These are phyloP conservation scores for Drosophila cracens DNA, from an alignment of 2,888 invertebrate species.

Conservation along the genomic window DNA sequence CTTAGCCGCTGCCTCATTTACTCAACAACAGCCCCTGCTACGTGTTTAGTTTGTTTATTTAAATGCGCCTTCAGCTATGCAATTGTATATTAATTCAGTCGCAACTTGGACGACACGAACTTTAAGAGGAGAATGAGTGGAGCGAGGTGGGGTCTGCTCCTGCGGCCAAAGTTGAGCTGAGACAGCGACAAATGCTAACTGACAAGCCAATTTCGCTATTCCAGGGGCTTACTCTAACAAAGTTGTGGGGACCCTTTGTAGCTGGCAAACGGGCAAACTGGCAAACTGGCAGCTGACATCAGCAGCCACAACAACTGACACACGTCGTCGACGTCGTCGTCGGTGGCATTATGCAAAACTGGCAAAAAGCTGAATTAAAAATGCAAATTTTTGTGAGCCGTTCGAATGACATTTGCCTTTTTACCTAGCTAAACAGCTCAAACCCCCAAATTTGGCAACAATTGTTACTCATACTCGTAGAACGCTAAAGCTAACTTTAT, in stretches of 20 bases:
- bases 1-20: not conserved
- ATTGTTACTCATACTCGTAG: constrained; percentile 21
- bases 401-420: constrained; percentile 45
- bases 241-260: constrained; percentile 60
- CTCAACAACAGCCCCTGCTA: constrained; percentile 13
- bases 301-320: constrained; percentile 67
- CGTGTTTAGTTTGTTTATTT: constrained; percentile 76
- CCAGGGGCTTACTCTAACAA: constrained; percentile 44
- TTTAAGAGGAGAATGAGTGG: not conserved
- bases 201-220: constrained; percentile 78
- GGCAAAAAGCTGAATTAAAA: constrained; percentile 76
- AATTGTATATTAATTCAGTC: constrained; percentile 79
- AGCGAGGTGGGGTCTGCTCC: constrained; percentile 17
- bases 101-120: constrained; percentile 57
- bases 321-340: constrained; percentile 53
- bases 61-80: constrained; percentile 78
- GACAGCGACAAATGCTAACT: constrained; percentile 80
- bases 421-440: constrained; percentile 33
- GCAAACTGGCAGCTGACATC: constrained; percentile 51
- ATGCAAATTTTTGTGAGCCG: constrained; percentile 71
- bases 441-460: constrained; percentile 29
- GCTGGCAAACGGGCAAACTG: constrained; percentile 51
- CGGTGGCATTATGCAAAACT: constrained; percentile 75
- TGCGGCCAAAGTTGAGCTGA: constrained; percentile 53
- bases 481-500: not conserved